Evolutionary conservation across 2,113 vertebrate genomes (phyloP), one percentile per base, ranked within the genome.

Genomic region (Pterocles burchelli): DNA sequence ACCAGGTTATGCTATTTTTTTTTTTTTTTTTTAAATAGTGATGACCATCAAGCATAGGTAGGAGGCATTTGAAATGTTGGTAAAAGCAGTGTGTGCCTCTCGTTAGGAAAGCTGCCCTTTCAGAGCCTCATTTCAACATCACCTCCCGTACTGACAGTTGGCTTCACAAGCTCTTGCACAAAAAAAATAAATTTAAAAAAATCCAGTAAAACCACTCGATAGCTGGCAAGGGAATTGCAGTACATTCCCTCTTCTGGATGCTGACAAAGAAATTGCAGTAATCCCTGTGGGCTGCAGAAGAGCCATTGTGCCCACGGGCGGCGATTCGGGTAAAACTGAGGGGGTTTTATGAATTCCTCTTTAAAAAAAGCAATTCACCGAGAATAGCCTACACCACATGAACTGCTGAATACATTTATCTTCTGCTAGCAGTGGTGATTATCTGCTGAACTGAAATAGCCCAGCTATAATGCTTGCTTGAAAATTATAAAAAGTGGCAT

Each of bases 241-340:
- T 29, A 54, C 76, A 54, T 89, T 89, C 84, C 89, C 34, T 28
- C 6, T 46, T 82, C 95, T 90, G 93, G 95, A 59, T 85, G 67
- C 79, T 90, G 31, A 29, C 74, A 88, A 38, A 90, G 91, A 61
- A n/a, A 67, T 17, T 65, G 79, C 92, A 88, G 89, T 45, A 85
- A 95, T 58, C 87, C 77, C 91, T 36, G 81, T 62, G 84, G 74
- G 74, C 57, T 76, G 80, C 91, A 91, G 24, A 67, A 78, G 83
- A 95, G 89, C 66, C 48, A 4, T 34, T 29, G 63, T 88, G 86
- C 92, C 90, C 74, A 31, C 11, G 84, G 84, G 81, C 76, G 41
- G 78, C 8, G 72, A 78, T 36, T 43, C 0, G 55, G 93, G 70
- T 41, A 55, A 45, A 85, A 68, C 55, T 8, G 51, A 74, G 43